Evolutionary conservation across 2,888 invertebrate genomes (phyloP).

Genomic region (Lepetodrilus schrolli): DNA sequence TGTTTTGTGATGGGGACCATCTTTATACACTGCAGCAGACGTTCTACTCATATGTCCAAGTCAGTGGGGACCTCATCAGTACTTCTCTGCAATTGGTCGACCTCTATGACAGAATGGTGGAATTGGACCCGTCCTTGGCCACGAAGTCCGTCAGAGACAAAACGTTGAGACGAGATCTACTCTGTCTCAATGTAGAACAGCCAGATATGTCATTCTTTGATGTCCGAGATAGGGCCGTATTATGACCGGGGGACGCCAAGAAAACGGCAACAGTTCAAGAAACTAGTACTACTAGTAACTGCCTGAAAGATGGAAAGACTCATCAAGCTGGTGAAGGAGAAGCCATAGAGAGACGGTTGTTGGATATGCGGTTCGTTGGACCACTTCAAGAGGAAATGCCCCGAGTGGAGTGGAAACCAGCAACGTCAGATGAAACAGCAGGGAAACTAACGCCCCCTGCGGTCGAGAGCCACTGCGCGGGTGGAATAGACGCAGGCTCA

Average conservation of each 20-base stretch:
- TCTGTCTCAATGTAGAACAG: background rate
- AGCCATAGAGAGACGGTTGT: background rate
- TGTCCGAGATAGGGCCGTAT: background rate
- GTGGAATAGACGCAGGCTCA: background rate
- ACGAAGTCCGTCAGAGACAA: background rate
- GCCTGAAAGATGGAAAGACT: background rate
- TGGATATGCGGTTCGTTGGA: constrained; percentile 11
- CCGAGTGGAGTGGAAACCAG: background rate
- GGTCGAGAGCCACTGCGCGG: constrained; percentile 23
- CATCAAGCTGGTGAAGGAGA: background rate
- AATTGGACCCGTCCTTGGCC: background rate
- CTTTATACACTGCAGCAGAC: background rate
- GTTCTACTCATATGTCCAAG: background rate
- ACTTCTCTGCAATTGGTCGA: background rate
- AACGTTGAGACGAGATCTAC: background rate
- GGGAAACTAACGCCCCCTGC: constrained; percentile 13
- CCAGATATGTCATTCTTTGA: background rate
- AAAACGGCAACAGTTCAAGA: background rate
- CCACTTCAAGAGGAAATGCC: background rate
- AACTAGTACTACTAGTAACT: background rate
- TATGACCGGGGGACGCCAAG: background rate
- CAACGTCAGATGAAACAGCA: background rate
- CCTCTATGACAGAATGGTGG: background rate
- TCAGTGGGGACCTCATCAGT: background rate
- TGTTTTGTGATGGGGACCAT: constrained; percentile 12